phyloP scores from a whole-genome alignment of 1,140 invertebrate species.

The Ridgeia piscesae region DNA sequence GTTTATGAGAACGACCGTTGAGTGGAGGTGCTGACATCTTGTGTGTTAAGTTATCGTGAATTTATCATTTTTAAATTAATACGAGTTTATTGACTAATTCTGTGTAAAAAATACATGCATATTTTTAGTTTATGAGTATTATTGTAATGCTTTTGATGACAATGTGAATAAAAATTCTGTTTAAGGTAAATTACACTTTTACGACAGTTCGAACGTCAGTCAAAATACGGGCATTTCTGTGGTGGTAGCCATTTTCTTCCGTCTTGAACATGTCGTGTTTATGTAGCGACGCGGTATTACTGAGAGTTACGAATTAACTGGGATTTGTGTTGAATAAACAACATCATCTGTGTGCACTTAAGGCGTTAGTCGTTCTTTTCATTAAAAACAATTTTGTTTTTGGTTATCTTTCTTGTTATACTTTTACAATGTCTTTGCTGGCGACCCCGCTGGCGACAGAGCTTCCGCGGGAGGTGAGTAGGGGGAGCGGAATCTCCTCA shows the following conservation, averaged over 20 bases:
- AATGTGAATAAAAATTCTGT: not conserved
- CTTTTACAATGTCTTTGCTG: not conserved
- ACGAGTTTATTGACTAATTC: not conserved
- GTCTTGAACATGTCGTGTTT: not conserved
- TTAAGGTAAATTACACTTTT: not conserved
- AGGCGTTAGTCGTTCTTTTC: not conserved
- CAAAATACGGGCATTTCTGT: not conserved
- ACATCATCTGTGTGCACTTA: not conserved
- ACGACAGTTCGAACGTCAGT: not conserved
- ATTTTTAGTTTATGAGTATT: not conserved
- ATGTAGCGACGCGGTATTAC: not conserved
- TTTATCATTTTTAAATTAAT: not conserved
- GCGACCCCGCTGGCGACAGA: slow-evolving; percentile 1
- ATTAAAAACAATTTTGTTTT: not conserved
- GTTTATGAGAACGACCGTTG: not conserved
- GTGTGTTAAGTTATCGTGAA: not conserved
- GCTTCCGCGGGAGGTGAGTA: slow-evolving; percentile 2
- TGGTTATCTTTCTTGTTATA: not conserved
- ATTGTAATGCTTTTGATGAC: not conserved
- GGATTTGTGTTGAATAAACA: not conserved
- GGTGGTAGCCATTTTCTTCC: not conserved
- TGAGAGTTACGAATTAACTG: not conserved
- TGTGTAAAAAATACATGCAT: not conserved
- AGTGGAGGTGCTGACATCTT: not conserved
- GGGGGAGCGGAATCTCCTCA: not conserved